Conservation (phyloP, 2,113 vertebrate species). For the Pelecanoides urinatrix region DNA sequence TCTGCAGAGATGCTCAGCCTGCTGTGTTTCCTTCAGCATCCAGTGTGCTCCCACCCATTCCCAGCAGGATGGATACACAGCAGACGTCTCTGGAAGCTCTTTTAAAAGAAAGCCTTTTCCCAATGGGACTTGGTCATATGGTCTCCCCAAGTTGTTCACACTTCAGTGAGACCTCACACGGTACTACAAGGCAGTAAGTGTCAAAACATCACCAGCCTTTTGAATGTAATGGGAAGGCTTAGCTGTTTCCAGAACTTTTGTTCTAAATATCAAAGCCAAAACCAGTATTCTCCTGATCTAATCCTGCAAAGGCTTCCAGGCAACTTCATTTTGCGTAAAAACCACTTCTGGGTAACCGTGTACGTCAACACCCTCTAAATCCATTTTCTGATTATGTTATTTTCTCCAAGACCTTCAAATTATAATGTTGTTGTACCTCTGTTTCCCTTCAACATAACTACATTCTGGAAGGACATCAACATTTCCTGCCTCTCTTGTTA, state of each 20-base stretch:
- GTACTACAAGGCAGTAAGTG: background rate
- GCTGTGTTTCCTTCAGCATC: background rate
- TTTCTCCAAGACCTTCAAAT: background rate
- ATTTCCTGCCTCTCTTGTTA: background rate
- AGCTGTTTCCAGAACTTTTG: background rate
- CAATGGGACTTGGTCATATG: background rate
- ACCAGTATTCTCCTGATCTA: background rate
- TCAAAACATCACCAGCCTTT: background rate
- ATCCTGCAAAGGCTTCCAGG: background rate
- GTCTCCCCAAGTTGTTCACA: background rate
- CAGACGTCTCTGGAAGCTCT: background rate
- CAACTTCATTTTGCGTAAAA: constrained; percentile 9
- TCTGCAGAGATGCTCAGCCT: background rate
- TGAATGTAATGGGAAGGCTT: background rate
- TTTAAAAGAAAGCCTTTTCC: background rate
- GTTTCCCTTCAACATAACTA: background rate
- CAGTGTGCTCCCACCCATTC: background rate
- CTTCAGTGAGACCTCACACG: background rate
- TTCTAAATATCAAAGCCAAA: background rate
- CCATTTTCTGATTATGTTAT: background rate
- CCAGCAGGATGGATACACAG: background rate
- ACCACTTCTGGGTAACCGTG: background rate
- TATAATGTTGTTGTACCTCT: background rate
- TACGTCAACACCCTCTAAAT: background rate
- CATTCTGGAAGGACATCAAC: background rate